phyloP scores from a whole-genome alignment of 2,888 invertebrate genomes.

The Ennomos erosarius region DNA sequence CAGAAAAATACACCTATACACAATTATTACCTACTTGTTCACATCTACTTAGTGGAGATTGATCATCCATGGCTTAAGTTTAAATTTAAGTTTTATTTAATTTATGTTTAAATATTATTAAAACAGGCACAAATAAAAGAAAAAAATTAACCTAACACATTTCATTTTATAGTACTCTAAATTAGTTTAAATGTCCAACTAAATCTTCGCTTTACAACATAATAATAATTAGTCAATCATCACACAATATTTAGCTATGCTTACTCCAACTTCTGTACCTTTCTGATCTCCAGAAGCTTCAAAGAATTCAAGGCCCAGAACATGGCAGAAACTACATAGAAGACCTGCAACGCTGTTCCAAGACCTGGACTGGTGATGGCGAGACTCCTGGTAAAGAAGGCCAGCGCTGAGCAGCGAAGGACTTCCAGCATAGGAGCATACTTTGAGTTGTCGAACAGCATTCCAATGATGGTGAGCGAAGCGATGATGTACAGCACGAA shows the following conservation, averaged over 20 bases:
- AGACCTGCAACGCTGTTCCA: constrained; percentile 79
- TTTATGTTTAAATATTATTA: too few relatives aligned
- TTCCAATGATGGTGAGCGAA: constrained; percentile 88
- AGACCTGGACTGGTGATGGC: constrained; percentile 65
- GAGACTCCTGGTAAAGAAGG: constrained; percentile 75
- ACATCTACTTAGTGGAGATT: too few relatives aligned
- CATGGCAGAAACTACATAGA: constrained; percentile 85
- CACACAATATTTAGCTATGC: constrained; percentile 1
- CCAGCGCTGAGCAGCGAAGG: constrained; percentile 86
- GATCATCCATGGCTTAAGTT: too few relatives aligned
- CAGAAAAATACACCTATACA: too few relatives aligned
- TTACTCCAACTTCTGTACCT: constrained; percentile 61
- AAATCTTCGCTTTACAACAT: too few relatives aligned
- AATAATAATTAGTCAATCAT: neutral
- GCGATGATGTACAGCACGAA: constrained; percentile 88
- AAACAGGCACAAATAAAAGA: too few relatives aligned
- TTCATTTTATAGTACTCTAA: too few relatives aligned
- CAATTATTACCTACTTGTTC: too few relatives aligned
- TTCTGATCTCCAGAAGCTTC: constrained; percentile 83
- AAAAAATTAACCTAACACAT: too few relatives aligned
- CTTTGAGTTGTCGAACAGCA: constrained; percentile 88
- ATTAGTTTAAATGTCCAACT: too few relatives aligned
- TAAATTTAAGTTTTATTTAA: too few relatives aligned
- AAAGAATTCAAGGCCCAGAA: constrained; percentile 87
- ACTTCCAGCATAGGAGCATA: constrained; percentile 87